Conservation (phyloP, 2,888 invertebrate genomes). For the Perithous albicinctus region DNA sequence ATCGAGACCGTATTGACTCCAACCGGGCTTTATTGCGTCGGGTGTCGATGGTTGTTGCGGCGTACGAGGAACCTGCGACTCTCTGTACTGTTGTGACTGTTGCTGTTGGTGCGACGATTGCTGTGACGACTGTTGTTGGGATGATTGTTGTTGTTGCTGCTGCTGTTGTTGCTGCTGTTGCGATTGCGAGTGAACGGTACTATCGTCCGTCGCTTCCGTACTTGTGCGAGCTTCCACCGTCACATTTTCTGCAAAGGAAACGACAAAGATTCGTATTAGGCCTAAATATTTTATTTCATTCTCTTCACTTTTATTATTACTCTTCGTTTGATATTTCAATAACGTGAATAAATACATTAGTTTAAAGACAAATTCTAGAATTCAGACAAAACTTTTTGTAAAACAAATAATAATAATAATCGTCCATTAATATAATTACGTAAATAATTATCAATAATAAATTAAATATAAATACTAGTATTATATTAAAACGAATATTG, state of each 20-base stretch:
- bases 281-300: constrained; percentile 4
- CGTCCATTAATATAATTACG: no score
- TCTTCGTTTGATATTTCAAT: background rate
- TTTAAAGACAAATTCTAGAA: no score
- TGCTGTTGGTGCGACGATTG: constrained; percentile 79
- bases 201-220: constrained; percentile 81
- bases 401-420: no score
- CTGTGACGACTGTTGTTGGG: constrained; percentile 70
- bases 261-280: constrained; percentile 22
- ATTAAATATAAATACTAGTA: no score
- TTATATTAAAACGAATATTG: no score
- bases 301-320: background rate
- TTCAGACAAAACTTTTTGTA: no score
- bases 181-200: constrained; percentile 81
- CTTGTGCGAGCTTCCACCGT: constrained; percentile 80
- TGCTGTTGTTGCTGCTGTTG: constrained; percentile 63
- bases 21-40: constrained; percentile 85
- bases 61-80: constrained; percentile 82
- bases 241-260: constrained; percentile 78
- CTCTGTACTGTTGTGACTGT: constrained; percentile 84
- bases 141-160: constrained; percentile 69
- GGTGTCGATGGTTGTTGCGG: constrained; percentile 84
- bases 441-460: no score
- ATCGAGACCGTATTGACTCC: constrained; percentile 92
- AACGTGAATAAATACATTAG: no score